Evolutionary conservation across 2,888 invertebrate species (phyloP), one percentile per base, ranked within the genome.

Genomic region (Saturnia pavonia): DNA sequence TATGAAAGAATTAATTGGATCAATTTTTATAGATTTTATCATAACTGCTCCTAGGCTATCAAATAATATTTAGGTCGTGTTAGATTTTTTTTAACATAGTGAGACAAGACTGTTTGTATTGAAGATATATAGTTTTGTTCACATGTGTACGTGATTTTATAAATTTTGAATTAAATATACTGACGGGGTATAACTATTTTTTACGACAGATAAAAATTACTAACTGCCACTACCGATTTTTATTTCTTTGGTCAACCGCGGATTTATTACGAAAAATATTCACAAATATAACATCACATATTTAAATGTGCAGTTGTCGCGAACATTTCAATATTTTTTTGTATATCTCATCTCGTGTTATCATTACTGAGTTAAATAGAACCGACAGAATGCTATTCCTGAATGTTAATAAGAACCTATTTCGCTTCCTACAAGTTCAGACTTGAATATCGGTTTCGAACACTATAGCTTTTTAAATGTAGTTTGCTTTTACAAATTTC

Each of bases 1-100:
- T 65, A 65, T 65, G 65, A 65, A 40, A 40, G 40, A 65, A 65
- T 65, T 65, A 65, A 40, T 65, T 65, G 8, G 65, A 65, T 65
- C 65, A 65, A 65, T 65, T 65, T 65, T 65, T 65, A 65, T 65
- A 65, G 65, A 40, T 65, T 40, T 40, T 65, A 65, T 34, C 40
- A 40, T 65, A 65, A 40, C 34, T 25, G 40, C 40, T 34, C 63
- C 40, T 19, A n/a, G 8, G 40, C 40, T 65, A 65, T 65, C 40
- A 40, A 65, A 65, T 19, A 65, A 40, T 65, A 65, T 65, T 65
- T 65, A 40, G 34, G 65, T 65, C 65, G 65, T 65, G 65, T 65
- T 65, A 40, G n/a, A 65, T 65, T n/a, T 40, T 54, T 40, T n/a
- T 65, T 65, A 65, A 40, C 40, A n/a, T 40, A 65, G 19, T 9